phyloP scores from a whole-genome alignment of 2,113 vertebrate species.

The Platysternon megacephalum region DNA sequence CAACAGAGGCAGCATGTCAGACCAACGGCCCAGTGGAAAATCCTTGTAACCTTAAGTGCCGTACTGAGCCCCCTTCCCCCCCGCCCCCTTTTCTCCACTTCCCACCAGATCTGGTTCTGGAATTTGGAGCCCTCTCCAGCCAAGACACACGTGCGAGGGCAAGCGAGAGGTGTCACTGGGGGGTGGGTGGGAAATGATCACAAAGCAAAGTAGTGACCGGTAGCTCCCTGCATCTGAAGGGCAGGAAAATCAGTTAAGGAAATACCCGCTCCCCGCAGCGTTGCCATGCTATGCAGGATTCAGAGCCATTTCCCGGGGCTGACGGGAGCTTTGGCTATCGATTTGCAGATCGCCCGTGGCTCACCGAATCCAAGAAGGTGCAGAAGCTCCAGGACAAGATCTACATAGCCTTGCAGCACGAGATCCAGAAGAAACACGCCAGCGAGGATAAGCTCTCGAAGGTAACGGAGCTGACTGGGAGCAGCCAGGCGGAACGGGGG shows the following conservation, averaged over 20 bases:
- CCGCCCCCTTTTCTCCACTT: not conserved
- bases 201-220: not conserved
- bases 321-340: fast-evolving
- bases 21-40: not conserved
- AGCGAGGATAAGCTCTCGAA: conserved; percentile 88
- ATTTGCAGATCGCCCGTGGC: conserved; percentile 84
- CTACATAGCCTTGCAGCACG: conserved; percentile 87
- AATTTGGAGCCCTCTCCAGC: not conserved
- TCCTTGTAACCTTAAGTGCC: not conserved
- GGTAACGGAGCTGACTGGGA: conserved; percentile 57
- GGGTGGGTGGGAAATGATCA: not conserved
- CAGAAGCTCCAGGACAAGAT: conserved; percentile 91
- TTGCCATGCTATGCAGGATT: not conserved
- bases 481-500: fast-evolving
- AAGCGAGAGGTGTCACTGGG: not conserved
- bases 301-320: fast-evolving
- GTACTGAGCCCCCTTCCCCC: not conserved
- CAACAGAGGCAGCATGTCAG: not conserved
- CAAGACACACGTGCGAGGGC: not conserved
- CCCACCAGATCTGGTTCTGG: not conserved
- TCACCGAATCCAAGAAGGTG: conserved; percentile 89
- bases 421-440: conserved; percentile 85
- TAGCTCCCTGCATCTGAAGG: not conserved
- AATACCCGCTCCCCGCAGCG: not conserved
- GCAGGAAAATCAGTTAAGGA: not conserved